Evolutionary conservation across 1,140 invertebrate species (phyloP).

Genomic region (Ericerus pela): DNA sequence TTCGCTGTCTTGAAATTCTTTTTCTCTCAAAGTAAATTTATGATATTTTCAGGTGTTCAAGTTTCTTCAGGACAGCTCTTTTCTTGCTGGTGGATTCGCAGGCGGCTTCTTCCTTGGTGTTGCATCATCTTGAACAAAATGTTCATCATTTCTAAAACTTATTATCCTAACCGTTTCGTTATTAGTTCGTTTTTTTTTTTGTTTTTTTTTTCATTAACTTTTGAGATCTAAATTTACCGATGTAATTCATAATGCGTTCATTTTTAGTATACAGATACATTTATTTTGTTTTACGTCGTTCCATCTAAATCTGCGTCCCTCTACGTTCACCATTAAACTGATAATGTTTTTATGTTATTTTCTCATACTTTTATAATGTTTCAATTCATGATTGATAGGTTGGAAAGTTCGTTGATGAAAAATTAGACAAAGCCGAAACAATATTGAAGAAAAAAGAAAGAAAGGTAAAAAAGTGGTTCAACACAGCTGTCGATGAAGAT

Average conservation of each 20-base stretch:
- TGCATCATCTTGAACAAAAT: constrained; percentile 43
- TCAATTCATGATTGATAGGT: constrained; percentile 38
- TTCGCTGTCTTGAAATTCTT: no score
- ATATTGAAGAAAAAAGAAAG: constrained; percentile 47
- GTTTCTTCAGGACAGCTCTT: not conserved
- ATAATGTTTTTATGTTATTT: constrained; percentile 8
- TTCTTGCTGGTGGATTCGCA: constrained; percentile 57
- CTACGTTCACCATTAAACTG: no score
- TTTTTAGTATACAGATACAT: not conserved
- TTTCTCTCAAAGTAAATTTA: no score
- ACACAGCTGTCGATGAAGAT: constrained; percentile 39
- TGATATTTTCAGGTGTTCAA: not conserved
- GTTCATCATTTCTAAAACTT: no score
- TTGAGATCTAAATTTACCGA: no score
- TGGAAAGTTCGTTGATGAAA: constrained; percentile 57
- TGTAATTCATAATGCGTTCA: constrained; percentile 10
- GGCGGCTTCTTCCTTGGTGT: constrained; percentile 73
- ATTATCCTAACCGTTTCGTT: constrained; percentile 15
- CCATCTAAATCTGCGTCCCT: no score
- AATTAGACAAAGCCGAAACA: constrained; percentile 58
- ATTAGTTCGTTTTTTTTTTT: constrained; percentile 4
- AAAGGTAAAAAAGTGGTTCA: constrained; percentile 54
- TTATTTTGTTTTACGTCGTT: no score
- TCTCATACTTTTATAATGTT: not conserved
- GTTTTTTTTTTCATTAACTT: constrained; percentile 14